Base-by-base conservation (phyloP, 2,888 invertebrate genomes). In the Ochlodes sylvanus region DNA sequence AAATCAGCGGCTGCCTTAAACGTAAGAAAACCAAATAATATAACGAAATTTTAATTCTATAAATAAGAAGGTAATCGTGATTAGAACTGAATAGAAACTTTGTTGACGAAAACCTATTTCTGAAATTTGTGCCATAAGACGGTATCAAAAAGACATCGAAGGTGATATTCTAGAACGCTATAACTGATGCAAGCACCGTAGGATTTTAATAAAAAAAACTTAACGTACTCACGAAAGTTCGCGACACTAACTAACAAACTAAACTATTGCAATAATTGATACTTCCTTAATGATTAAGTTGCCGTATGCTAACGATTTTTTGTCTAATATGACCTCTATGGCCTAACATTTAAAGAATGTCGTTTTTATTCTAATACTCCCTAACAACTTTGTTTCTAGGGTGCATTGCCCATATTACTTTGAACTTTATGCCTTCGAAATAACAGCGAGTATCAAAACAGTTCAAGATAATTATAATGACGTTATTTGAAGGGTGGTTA, bases 201-300 rank as follows among this genome's bases (percentile, higher is more conserved):
- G n/a, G n/a, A 27, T 27, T 27, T 27, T 5, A 27, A 5, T 5
- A 27, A 27, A 27, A 27, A 27, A 27, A 10, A 19, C 12, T 19
- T 19, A 12, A 14, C n/a, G 1, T 79, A 78, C 75, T 68, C 74
- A 77, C 75, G 73, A 73, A 70, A 74, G 63, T 69, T 70, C 73
- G 71, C 69, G 69, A 65, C 72, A 62, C 70, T 72, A 69, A 21
- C 15, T 44, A 14, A 14, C 52, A 1, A 52, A 21, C 52, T 1
- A 19, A 58, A 50, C 58, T 62, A 50, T 38, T 41, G 55, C 75
- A 70, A 71, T 70, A 76, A 76, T 75, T 72, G 62, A 76, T 77
- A 80, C 83, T 78, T 83, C 86, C 80, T 83, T 83, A 83, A 82
- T 81, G 86, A 86, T 87, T 86, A 85, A 79, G 78, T 12, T 52